Base-by-base conservation (phyloP, 2,888 invertebrate species). In the Tetrapedia diversipes region DNA sequence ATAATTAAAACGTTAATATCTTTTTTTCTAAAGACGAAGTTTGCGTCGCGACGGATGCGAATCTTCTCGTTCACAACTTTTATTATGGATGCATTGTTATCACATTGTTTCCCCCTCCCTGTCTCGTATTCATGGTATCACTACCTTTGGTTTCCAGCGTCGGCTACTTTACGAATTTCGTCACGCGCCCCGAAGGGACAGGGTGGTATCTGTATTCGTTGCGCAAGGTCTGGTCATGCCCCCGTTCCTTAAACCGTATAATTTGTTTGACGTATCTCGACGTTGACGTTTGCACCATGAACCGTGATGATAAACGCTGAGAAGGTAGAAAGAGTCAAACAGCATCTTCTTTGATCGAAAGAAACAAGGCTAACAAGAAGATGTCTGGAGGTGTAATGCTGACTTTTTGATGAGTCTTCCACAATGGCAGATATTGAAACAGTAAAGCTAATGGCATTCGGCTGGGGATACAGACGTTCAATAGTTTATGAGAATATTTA, bases 171-270 rank as follows among this genome's bases (percentile, higher is more conserved):
- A 64, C 67, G 69, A 84, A 80, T 82, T 84, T 76, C 70, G 85
- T 84, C 84, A 84, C 84, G 85, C 82, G 78, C 80, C 76, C 34
- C 75, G 43, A 75, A 84, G 80, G 84, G 81, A 85, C 79, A 59
- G 74, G 69, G 76, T 29, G 63, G 79, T 79, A 84, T 84, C 82
- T 80, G 84, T 83, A 83, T 84, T 84, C 84, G 84, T 84, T 82
- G 82, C 63, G 82, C 79, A 77, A 82, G 76, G 79, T 84, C 80
- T 59, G 82, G 76, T 80, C 83, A 80, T 80, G 80, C 82, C 84
- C 74, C 67, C 84, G 67, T 81, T 81, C 68, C 82, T 74, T 77
- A 69, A 81, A 79, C 84, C 68, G 73, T 77, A 74, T 74, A 81
- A 84, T 83, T 83, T 79, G 61, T 69, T 68, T 56, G 73, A 77